Percentiles rank a stretch among this genome's conserved stretches.
Evolutionary conservation across 2,113 vertebrate species (phyloP).

Genomic region (Upupa epops): DNA sequence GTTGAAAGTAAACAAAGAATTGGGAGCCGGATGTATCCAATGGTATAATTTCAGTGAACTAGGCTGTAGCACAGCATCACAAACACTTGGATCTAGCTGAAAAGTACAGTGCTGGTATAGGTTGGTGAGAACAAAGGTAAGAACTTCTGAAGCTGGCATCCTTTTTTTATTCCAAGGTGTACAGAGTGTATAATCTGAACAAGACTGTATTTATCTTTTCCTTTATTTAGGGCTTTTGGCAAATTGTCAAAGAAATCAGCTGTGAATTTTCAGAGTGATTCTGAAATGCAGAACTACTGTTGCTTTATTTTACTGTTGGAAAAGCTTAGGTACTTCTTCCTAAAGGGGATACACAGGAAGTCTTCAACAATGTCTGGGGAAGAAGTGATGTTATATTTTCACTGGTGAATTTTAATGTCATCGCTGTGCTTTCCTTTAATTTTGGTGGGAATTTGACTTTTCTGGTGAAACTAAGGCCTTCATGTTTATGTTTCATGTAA

Average conservation of each 20-base stretch:
- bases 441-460: not conserved
- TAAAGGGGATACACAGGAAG: not conserved
- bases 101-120: not conserved
- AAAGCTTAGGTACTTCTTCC: not conserved
- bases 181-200: not conserved
- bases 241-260: not conserved
- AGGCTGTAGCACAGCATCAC: not conserved
- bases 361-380: not conserved
- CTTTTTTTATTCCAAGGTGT: not conserved
- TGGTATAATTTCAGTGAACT: fast-evolving
- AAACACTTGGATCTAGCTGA: not conserved
- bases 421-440: not conserved
- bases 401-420: not conserved
- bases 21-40: not conserved
- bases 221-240: not conserved
- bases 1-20: not conserved
- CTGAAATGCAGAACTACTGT: not conserved
- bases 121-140: not conserved
- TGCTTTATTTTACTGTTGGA: not conserved
- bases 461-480: not conserved
- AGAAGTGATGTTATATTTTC: not conserved
- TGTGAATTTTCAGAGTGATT: not conserved
- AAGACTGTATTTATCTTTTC: not conserved
- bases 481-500: not conserved
- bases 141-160: not conserved